phyloP scores from a whole-genome alignment of 2,888 invertebrate species.

The Hirudinaria manillensis region DNA sequence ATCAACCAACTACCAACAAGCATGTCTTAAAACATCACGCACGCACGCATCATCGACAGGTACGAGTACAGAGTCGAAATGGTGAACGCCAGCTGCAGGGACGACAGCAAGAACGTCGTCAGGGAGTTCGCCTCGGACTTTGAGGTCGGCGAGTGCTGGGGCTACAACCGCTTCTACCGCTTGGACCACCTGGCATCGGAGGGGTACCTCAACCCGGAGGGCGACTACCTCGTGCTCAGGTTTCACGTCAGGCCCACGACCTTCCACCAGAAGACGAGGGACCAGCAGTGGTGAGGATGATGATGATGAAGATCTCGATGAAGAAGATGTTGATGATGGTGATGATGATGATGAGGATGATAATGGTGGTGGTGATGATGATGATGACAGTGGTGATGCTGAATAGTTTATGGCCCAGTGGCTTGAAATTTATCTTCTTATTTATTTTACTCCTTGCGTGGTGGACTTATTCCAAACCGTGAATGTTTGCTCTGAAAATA shows the following conservation, averaged over 20 bases:
- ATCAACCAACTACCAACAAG: no score
- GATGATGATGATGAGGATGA: slow-evolving; percentile 7
- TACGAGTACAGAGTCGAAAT: slow-evolving; percentile 70
- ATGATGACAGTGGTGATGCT: neutral
- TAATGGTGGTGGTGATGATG: neutral
- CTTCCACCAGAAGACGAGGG: slow-evolving; percentile 84
- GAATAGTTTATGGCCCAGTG: neutral
- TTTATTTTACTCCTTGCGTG: no score
- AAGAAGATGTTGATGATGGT: neutral
- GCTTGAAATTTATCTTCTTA: neutral
- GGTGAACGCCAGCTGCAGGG: slow-evolving; percentile 74
- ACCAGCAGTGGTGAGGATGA: slow-evolving; percentile 63
- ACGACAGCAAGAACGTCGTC: slow-evolving; percentile 75
- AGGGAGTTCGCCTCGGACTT: slow-evolving; percentile 91
- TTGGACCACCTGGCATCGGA: slow-evolving; percentile 81
- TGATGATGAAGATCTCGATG: neutral
- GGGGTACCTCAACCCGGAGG: slow-evolving; percentile 77
- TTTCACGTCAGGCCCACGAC: slow-evolving; percentile 88
- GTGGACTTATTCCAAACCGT: no score
- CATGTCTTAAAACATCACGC: no score
- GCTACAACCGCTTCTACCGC: slow-evolving; percentile 81
- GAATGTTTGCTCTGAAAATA: no score
- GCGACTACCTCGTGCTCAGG: slow-evolving; percentile 75
- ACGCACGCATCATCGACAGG: neutral
- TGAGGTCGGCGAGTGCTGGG: slow-evolving; percentile 93